Percentiles rank a stretch among this genome's conserved stretches.
Evolutionary conservation across 2,888 invertebrate genomes (phyloP).

Genomic region (Diaphora mendica): DNA sequence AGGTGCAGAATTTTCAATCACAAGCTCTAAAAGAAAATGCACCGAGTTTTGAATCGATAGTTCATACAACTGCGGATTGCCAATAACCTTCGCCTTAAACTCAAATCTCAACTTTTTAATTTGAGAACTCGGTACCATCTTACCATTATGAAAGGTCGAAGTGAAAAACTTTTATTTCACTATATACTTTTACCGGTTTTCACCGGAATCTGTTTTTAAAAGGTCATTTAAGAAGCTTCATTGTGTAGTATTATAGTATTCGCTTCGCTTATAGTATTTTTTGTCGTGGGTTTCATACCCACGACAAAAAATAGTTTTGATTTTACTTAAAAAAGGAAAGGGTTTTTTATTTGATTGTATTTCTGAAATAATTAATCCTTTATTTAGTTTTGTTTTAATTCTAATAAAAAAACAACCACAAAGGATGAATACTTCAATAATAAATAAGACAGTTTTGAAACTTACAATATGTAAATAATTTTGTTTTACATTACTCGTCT

Average conservation of each 20-base stretch:
- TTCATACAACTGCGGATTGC: neutral
- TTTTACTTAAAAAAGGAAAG: too few species aligned
- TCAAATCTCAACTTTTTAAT: slow-evolving; percentile 4
- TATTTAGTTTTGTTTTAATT: too few species aligned
- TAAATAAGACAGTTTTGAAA: too few species aligned
- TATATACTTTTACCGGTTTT: neutral
- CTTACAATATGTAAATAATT: too few species aligned
- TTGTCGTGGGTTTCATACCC: too few species aligned
- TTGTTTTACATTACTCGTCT: too few species aligned
- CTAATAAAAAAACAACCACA: too few species aligned
- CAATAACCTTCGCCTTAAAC: neutral
- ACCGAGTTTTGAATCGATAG: neutral
- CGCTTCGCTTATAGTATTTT: neutral
- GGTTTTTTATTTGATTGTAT: too few species aligned
- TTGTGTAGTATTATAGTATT: too few species aligned
- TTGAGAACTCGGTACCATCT: neutral
- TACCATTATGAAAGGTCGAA: neutral
- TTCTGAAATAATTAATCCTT: too few species aligned
- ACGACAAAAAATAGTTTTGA: too few species aligned
- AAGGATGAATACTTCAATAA: too few species aligned
- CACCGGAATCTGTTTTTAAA: neutral
- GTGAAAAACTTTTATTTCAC: neutral
- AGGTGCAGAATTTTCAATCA: neutral
- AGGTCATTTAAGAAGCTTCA: neutral
- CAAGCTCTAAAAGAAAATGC: neutral